Evolutionary conservation across 2,888 invertebrate species (phyloP).

Genomic region (Rhyacophila evoluta): DNA sequence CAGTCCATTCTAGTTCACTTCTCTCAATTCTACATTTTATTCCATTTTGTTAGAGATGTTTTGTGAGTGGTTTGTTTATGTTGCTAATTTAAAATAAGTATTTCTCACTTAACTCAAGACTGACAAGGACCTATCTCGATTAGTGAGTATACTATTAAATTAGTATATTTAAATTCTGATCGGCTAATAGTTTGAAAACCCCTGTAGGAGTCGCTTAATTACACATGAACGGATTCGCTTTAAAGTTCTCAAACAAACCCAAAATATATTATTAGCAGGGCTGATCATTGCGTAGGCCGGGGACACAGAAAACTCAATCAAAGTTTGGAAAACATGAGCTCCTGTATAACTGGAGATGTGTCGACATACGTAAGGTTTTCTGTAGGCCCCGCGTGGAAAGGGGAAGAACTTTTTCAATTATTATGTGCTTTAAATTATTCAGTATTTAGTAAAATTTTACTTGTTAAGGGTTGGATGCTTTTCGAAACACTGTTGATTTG

Average conservation of each 20-base stretch:
- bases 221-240: neutral
- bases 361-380: neutral
- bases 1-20: no score
- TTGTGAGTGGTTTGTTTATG: no score
- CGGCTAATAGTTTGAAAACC: no score
- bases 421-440: neutral
- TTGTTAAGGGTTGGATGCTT: neutral
- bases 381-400: neutral
- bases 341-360: neutral
- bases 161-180: no score
- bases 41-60: no score
- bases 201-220: neutral
- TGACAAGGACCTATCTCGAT: no score
- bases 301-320: slow-evolving; percentile 13
- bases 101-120: no score
- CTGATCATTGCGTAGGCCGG: neutral
- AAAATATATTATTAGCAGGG: slow-evolving; percentile 20
- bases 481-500: no score
- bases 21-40: no score
- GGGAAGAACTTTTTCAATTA: slow-evolving; percentile 11
- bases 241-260: slow-evolving; percentile 1
- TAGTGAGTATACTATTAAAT: no score
- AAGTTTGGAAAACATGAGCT: slow-evolving; percentile 15
- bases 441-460: neutral
- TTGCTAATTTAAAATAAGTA: no score